These are phyloP conservation scores for Cryptocephalus primarius DNA, from an alignment of 2,888 invertebrate genomes.

Conservation along the genomic window DNA sequence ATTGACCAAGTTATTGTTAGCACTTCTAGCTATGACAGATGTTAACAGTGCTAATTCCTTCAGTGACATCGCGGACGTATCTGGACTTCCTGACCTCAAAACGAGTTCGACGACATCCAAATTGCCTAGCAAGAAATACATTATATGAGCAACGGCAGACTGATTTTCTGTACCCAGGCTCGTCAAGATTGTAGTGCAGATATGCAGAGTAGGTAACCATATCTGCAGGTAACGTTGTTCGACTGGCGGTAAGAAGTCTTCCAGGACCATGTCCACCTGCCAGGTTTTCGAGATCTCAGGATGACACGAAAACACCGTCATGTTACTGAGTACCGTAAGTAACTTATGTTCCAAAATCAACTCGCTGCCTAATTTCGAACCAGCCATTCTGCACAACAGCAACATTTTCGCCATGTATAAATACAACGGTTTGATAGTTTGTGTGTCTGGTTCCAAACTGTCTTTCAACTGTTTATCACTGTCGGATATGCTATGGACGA, in stretches of 20 bases:
- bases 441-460: conserved; percentile 49
- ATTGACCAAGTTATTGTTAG: conserved; percentile 30
- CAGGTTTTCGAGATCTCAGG: conserved; percentile 47
- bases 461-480: conserved; percentile 58
- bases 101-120: conserved; percentile 71
- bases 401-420: conserved; percentile 83
- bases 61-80: conserved; percentile 53
- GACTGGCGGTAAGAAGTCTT: conserved; percentile 49
- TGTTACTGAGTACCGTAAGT: conserved; percentile 50
- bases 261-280: conserved; percentile 23
- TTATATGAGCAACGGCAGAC: conserved; percentile 69
- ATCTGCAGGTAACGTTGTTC: conserved; percentile 71
- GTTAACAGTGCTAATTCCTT: conserved; percentile 69
- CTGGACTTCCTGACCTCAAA: conserved; percentile 57
- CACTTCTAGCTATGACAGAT: conserved; percentile 31
- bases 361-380: conserved; percentile 52
- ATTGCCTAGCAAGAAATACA: conserved; percentile 71
- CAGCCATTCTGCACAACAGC: conserved; percentile 58
- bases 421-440: conserved; percentile 63
- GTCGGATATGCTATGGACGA: conserved; percentile 69
- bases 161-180: conserved; percentile 76
- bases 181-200: conserved; percentile 73
- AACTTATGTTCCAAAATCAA: conserved; percentile 49
- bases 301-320: conserved; percentile 61
- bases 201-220: conserved; percentile 66